A percentile compares a stretch with the other conserved stretches of the same genome.
These are phyloP conservation scores for Cryptotis parvus DNA, from an alignment of 2,113 vertebrate species.

Conservation along the genomic window DNA sequence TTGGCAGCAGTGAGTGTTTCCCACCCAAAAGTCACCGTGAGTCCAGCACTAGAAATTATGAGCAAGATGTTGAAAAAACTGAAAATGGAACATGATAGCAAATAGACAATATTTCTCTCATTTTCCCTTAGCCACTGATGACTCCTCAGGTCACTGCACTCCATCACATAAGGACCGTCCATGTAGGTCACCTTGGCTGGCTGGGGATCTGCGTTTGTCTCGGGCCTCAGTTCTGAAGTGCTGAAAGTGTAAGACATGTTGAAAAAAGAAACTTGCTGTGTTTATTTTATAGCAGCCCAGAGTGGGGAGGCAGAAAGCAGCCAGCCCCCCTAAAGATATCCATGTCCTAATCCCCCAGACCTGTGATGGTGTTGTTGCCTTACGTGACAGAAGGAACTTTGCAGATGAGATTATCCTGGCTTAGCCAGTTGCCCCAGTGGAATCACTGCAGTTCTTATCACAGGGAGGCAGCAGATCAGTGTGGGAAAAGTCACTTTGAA, in stretches of 20 bases:
- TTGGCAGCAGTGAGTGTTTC: background rate
- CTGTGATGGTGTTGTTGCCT: background rate
- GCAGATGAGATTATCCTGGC: background rate
- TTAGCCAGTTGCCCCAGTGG: background rate
- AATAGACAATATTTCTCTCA: background rate
- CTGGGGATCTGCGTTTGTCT: background rate
- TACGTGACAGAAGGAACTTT: background rate
- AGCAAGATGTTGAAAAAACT: background rate
- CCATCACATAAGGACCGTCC: background rate
- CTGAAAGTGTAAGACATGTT: background rate
- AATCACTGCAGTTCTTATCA: background rate
- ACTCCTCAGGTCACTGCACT: background rate
- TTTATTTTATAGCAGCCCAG: conserved; percentile 14
- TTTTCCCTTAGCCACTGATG: background rate
- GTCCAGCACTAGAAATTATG: background rate
- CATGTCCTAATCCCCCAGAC: background rate
- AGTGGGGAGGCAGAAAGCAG: background rate
- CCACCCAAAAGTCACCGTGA: background rate
- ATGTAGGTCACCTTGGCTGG: background rate
- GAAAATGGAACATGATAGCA: conserved; percentile 16
- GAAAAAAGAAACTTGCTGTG: background rate
- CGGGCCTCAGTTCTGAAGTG: background rate
- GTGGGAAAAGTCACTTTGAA: background rate
- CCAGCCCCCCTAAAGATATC: background rate
- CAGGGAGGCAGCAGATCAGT: background rate